Conservation (phyloP, 2,888 invertebrate genomes). For the Nemurella pictetii region DNA sequence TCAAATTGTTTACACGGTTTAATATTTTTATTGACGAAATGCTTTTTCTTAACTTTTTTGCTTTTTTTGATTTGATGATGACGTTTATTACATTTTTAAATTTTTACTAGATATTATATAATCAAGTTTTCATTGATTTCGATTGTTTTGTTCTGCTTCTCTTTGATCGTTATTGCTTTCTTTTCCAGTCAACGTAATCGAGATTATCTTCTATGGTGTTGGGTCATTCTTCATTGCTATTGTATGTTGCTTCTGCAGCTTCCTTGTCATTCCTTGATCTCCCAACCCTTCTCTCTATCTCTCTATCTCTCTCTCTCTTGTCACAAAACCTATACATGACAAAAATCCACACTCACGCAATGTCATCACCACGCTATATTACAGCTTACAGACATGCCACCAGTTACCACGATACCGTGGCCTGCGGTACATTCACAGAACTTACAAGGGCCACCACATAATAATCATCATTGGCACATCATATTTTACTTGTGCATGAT, state of each 20-base stretch:
- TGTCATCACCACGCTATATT: conserved; percentile 32
- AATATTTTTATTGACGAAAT: neutral
- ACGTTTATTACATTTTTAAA: neutral
- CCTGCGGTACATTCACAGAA: neutral
- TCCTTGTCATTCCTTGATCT: conserved; percentile 15
- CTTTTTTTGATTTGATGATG: neutral
- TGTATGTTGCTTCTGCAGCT: conserved; percentile 37
- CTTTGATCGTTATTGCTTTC: conserved; percentile 29
- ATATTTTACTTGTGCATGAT: neutral
- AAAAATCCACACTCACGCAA: conserved; percentile 33
- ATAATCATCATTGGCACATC: neutral
- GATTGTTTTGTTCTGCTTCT: conserved; percentile 30
- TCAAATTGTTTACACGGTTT: neutral
- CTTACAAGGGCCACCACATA: neutral
- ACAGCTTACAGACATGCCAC: conserved; percentile 33
- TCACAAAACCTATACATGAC: conserved; percentile 33
- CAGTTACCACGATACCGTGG: neutral
- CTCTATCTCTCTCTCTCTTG: conserved; percentile 4
- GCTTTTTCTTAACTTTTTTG: conserved; percentile 5
- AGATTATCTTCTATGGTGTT: conserved; percentile 34
- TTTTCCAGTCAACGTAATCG: conserved; percentile 37
- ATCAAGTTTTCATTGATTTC: neutral
- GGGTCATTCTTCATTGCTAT: conserved; percentile 33
- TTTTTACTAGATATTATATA: neutral
- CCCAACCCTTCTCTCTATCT: conserved; percentile 16